Evolutionary conservation across 2,113 vertebrate species (phyloP).

Genomic region (Halcyon malimbica): DNA sequence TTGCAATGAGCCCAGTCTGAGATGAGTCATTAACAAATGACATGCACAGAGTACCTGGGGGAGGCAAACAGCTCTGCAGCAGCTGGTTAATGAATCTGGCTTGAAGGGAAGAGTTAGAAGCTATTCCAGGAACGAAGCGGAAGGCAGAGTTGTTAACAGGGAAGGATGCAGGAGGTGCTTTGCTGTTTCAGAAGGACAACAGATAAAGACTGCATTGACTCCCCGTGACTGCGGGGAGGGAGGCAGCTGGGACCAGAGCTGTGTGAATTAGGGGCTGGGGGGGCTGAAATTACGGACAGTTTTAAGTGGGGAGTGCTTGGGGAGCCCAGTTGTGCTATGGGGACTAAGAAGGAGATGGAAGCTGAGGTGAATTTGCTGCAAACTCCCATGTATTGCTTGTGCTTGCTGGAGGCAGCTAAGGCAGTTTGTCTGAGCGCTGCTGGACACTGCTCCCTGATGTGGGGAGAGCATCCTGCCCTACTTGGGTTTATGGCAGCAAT

Average conservation of each 20-base stretch:
- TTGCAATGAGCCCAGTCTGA: slow-evolving; percentile 38
- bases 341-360: not conserved
- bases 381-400: not conserved
- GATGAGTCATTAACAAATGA: slow-evolving; percentile 67
- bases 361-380: not conserved
- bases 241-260: not conserved
- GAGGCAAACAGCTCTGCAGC: slow-evolving; percentile 61
- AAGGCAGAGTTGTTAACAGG: slow-evolving; percentile 35
- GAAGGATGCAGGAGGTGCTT: slow-evolving; percentile 21
- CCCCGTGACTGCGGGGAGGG: not conserved
- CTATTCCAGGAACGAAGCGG: slow-evolving; percentile 54
- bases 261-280: not conserved
- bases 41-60: slow-evolving; percentile 62
- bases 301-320: not conserved
- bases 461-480: not conserved
- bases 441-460: not conserved
- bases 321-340: not conserved
- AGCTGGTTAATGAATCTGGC: slow-evolving; percentile 71
- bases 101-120: slow-evolving; percentile 55
- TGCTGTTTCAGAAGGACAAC: not conserved
- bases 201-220: not conserved
- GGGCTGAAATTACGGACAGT: not conserved
- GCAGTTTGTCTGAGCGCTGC: not conserved
- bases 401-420: not conserved
- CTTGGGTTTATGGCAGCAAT: not conserved